Evolutionary conservation across 2,888 invertebrate genomes (phyloP).

Genomic region (Incurvaria masculella): DNA sequence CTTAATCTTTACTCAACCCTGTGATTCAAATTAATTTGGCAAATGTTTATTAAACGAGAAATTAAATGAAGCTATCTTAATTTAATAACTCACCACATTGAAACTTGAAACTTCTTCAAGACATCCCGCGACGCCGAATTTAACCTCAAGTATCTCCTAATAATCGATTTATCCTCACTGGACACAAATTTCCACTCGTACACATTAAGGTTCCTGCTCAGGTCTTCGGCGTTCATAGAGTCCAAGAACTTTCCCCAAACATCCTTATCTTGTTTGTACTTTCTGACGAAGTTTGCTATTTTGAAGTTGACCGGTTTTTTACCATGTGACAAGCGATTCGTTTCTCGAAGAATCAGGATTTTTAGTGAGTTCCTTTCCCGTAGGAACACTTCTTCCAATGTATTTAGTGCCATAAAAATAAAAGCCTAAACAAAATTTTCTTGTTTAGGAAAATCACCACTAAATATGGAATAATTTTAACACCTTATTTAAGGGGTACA

Average conservation of each 20-base stretch:
- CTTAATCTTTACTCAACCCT: no score
- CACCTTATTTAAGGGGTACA: no score
- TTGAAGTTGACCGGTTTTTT: slow-evolving; percentile 39
- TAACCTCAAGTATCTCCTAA: slow-evolving; percentile 18
- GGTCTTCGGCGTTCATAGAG: slow-evolving; percentile 31
- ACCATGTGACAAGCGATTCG: slow-evolving; percentile 30
- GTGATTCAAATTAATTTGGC: no score
- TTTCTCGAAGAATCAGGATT: slow-evolving; percentile 35
- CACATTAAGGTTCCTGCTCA: slow-evolving; percentile 37
- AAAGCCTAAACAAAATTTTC: no score
- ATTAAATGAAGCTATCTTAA: no score
- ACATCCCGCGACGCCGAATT: slow-evolving; percentile 24
- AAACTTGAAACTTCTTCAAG: slow-evolving; percentile 21
- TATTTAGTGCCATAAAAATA: slow-evolving; percentile 35
- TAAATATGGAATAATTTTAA: no score
- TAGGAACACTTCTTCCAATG: slow-evolving; percentile 35
- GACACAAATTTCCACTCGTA: slow-evolving; percentile 24
- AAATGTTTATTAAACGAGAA: no score
- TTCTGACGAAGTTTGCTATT: slow-evolving; percentile 33
- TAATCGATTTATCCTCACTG: slow-evolving; percentile 15
- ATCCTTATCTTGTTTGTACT: slow-evolving; percentile 24
- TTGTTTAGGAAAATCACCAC: no score
- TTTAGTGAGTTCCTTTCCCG: slow-evolving; percentile 32
- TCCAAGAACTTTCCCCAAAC: slow-evolving; percentile 34
- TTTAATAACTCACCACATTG: slow-evolving; percentile 20